Conservation (phyloP, 2,113 vertebrate species). For the Hyperoodon ampullatus region DNA sequence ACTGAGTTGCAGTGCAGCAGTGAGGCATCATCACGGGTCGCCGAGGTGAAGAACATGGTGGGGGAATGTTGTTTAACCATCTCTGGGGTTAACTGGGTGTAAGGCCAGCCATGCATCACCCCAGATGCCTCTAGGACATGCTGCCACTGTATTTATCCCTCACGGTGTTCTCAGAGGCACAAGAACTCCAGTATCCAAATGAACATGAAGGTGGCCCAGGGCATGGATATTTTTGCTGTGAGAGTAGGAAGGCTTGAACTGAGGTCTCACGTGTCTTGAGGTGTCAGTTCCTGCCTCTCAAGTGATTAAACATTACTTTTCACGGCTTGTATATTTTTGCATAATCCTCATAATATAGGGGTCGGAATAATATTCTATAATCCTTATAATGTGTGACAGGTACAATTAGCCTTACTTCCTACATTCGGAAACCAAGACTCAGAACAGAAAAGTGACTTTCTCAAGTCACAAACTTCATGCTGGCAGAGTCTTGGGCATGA, state of each 20-base stretch:
- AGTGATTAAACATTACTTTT: background rate
- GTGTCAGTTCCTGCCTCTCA: background rate
- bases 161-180: background rate
- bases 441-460: background rate
- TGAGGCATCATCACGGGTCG: background rate
- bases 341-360: background rate
- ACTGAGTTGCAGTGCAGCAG: background rate
- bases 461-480: background rate
- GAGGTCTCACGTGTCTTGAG: background rate
- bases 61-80: background rate
- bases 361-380: background rate
- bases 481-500: background rate
- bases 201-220: background rate
- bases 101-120: background rate
- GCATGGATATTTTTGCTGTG: background rate
- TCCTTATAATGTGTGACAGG: background rate
- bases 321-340: background rate
- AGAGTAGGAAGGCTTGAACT: background rate
- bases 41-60: fast-evolving
- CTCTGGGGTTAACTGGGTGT: background rate
- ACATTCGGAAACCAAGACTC: background rate
- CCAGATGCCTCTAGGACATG: background rate
- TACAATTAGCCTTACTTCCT: background rate
- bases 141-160: background rate
- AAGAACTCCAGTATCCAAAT: background rate